Percentiles rank a stretch among this genome's conserved stretches.
phyloP scores from a whole-genome alignment of 2,888 invertebrate genomes.

The Penaeus monodon region DNA sequence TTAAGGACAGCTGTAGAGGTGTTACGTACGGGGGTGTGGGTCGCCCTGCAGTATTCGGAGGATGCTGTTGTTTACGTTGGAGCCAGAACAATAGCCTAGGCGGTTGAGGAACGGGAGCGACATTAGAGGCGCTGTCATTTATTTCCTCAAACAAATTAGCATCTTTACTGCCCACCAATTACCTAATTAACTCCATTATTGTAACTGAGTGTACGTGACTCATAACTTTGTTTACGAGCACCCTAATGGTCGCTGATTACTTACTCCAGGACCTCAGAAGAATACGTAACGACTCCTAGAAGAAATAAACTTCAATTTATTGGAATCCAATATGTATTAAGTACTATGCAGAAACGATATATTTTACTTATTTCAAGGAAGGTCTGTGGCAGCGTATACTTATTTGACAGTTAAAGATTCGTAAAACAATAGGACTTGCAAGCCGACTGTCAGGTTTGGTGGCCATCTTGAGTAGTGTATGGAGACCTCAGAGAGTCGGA shows the following conservation, averaged over 20 bases:
- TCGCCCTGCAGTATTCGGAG: not conserved
- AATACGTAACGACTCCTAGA: conserved; percentile 25
- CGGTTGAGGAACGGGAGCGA: conserved; percentile 30
- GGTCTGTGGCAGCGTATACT: conserved; percentile 48
- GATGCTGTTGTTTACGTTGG: conserved; percentile 11
- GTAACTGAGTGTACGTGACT: conserved; percentile 51
- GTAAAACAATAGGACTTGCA: conserved; percentile 2
- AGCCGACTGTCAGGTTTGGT: not conserved
- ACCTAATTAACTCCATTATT: conserved; percentile 59
- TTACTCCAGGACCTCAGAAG: conserved; percentile 39
- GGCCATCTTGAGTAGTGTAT: not conserved
- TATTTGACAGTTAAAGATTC: conserved; percentile 45
- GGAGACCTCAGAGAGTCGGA: not conserved
- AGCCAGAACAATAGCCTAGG: conserved; percentile 41
- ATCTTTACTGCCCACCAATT: conserved; percentile 57
- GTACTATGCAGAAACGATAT: conserved; percentile 48
- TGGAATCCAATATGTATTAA: conserved; percentile 57
- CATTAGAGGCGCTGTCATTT: conserved; percentile 54
- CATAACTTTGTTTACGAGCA: conserved; percentile 48
- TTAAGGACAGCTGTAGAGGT: not conserved
- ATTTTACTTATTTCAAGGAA: conserved; percentile 47
- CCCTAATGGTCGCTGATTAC: conserved; percentile 52
- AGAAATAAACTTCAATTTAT: conserved; percentile 50
- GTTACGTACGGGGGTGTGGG: not conserved
- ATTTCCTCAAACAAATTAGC: conserved; percentile 60